Percentiles rank a stretch among this genome's conserved stretches.
Evolutionary conservation across 2,113 vertebrate species (phyloP).

Genomic region (Nannobrachium achirus): DNA sequence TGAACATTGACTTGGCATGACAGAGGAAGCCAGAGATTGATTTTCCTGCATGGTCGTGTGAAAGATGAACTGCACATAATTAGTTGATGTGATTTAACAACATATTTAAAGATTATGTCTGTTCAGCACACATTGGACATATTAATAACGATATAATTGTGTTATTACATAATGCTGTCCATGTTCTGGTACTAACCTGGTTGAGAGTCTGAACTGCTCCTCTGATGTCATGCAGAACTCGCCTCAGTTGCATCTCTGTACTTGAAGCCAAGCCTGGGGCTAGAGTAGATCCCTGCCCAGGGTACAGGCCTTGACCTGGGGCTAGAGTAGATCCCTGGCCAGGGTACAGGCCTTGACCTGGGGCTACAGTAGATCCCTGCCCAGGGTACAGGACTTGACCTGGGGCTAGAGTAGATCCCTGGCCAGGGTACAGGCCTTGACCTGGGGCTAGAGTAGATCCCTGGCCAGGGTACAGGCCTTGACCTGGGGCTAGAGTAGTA

Average conservation of each 20-base stretch:
- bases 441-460: neutral
- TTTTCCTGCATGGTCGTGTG: too few relatives aligned
- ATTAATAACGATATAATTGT: too few relatives aligned
- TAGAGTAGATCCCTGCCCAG: neutral
- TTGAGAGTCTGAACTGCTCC: constrained; percentile 89
- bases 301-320: neutral
- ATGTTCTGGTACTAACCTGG: constrained; percentile 80
- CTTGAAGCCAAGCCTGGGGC: constrained; percentile 64
- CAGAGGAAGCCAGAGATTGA: too few relatives aligned
- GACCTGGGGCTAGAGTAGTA: neutral
- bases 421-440: neutral
- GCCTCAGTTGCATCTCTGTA: constrained; percentile 93
- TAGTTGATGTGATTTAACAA: too few relatives aligned
- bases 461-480: neutral
- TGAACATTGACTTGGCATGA: too few relatives aligned
- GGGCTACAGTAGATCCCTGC: neutral
- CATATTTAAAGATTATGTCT: too few relatives aligned
- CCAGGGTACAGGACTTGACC: neutral
- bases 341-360: neutral
- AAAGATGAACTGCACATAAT: too few relatives aligned
- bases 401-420: neutral
- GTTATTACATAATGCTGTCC: too few relatives aligned
- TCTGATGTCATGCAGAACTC: constrained; percentile 92
- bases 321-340: neutral
- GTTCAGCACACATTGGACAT: too few relatives aligned